Evolutionary conservation across 2,888 invertebrate species (phyloP).

Genomic region (Lepidocyrtoides sp.): DNA sequence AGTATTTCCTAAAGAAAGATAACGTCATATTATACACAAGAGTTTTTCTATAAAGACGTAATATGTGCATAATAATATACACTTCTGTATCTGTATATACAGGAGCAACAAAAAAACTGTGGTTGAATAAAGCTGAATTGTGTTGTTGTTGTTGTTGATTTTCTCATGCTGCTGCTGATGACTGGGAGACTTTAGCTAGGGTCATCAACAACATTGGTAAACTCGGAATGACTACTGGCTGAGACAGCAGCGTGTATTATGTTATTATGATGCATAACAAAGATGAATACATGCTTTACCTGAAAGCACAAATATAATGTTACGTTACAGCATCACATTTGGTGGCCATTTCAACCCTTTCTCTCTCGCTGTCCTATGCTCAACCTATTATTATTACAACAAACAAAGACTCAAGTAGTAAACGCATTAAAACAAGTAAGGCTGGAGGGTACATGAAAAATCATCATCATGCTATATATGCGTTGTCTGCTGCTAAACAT

Average conservation of each 20-base stretch:
- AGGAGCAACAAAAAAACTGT: constrained; percentile 10
- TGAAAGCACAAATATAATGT: neutral
- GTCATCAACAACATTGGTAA: neutral
- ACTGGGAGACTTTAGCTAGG: constrained; percentile 22
- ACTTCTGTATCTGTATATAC: neutral
- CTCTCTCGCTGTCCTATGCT: constrained; percentile 23
- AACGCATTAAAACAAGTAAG: constrained; percentile 32
- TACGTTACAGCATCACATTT: neutral
- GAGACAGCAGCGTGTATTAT: neutral
- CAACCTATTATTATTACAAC: neutral
- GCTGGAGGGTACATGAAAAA: neutral
- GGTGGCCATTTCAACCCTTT: constrained; percentile 61
- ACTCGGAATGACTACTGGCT: neutral
- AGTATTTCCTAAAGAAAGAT: neutral
- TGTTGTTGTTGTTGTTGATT: constrained; percentile 38
- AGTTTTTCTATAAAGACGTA: neutral
- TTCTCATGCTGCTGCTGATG: constrained; percentile 29
- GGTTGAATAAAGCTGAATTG: constrained; percentile 52
- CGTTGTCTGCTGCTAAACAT: neutral
- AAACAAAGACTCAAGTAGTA: constrained; percentile 11
- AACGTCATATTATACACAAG: neutral
- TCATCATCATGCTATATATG: neutral
- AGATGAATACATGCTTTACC: neutral
- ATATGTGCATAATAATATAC: neutral
- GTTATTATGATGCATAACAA: too few species aligned